Evolutionary conservation across 1,140 invertebrate genomes (phyloP).

Genomic region (Drosophila sulfurigaster): DNA sequence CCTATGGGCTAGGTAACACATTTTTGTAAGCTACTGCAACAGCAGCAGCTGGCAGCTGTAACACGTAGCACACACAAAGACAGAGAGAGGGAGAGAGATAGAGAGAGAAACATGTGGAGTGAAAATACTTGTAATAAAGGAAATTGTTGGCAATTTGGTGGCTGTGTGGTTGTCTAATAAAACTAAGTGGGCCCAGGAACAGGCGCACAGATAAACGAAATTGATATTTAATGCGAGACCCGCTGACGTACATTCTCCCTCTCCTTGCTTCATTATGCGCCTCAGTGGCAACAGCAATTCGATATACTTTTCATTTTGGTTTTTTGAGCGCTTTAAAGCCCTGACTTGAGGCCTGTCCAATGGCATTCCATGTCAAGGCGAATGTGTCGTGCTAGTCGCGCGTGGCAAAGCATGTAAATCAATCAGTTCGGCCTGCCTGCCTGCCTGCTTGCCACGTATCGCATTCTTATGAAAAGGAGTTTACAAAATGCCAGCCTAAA

Average conservation of each 20-base stretch:
- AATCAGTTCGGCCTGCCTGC: conserved; percentile 66
- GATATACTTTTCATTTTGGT: conserved; percentile 18
- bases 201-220: conserved; percentile 72
- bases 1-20: conserved; percentile 70
- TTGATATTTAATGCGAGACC: conserved; percentile 76
- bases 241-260: background rate
- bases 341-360: conserved; percentile 45
- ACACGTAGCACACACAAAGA: conserved; percentile 36
- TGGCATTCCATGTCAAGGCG: conserved; percentile 64
- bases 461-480: conserved; percentile 31
- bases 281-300: conserved; percentile 17
- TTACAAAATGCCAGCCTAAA: conserved; percentile 56
- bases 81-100: conserved; percentile 15
- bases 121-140: conserved; percentile 71
- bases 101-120: conserved; percentile 11
- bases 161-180: conserved; percentile 72
- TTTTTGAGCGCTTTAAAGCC: conserved; percentile 4
- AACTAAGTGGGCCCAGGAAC: conserved; percentile 71
- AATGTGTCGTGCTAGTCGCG: conserved; percentile 54
- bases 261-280: conserved; percentile 45
- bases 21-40: conserved; percentile 59
- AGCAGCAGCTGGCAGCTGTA: conserved; percentile 49
- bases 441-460: conserved; percentile 8
- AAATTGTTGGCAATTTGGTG: conserved; percentile 78
- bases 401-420: conserved; percentile 76